Percentiles rank a stretch among this genome's conserved stretches.
Evolutionary conservation across 2,888 invertebrate genomes (phyloP).

Genomic region (Ceriagrion tenellum): DNA sequence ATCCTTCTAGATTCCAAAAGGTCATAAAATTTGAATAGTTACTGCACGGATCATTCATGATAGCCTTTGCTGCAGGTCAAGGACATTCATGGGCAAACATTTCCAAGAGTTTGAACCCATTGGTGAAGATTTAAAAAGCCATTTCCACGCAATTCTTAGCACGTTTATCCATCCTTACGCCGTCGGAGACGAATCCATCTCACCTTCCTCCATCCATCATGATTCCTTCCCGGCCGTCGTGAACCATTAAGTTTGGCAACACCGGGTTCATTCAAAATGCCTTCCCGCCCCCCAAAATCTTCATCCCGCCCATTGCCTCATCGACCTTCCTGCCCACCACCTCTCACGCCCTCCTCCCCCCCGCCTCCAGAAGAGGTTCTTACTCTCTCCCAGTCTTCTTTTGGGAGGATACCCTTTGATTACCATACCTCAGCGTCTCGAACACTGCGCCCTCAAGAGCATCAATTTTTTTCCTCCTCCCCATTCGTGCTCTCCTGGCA

Average conservation of each 20-base stretch:
- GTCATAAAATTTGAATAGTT: slow-evolving; percentile 11
- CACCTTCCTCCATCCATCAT: slow-evolving; percentile 20
- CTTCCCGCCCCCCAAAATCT: slow-evolving; percentile 42
- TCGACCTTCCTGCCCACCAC: neutral
- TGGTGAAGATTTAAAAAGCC: neutral
- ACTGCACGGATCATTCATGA: neutral
- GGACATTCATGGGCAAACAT: slow-evolving; percentile 21
- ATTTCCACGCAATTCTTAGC: neutral
- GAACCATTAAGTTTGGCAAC: slow-evolving; percentile 45
- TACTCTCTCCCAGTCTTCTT: neutral
- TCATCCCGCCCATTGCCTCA: slow-evolving; percentile 41
- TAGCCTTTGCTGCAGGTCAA: neutral
- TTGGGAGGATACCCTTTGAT: slow-evolving; percentile 64
- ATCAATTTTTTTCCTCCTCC: neutral
- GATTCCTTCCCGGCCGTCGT: slow-evolving; percentile 1
- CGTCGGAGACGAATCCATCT: slow-evolving; percentile 38
- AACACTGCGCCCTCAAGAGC: neutral
- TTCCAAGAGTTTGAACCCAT: neutral
- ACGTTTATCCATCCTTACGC: neutral
- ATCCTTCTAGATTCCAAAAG: neutral
- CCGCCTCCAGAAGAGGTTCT: neutral
- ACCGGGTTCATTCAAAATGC: slow-evolving; percentile 63
- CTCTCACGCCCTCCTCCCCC: neutral
- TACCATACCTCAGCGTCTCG: slow-evolving; percentile 57
- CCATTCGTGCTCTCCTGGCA: neutral